These are phyloP conservation scores for Brachyrhaphis roseni DNA, from an alignment of 2,797 vertebrate species.

Conservation along the genomic window DNA sequence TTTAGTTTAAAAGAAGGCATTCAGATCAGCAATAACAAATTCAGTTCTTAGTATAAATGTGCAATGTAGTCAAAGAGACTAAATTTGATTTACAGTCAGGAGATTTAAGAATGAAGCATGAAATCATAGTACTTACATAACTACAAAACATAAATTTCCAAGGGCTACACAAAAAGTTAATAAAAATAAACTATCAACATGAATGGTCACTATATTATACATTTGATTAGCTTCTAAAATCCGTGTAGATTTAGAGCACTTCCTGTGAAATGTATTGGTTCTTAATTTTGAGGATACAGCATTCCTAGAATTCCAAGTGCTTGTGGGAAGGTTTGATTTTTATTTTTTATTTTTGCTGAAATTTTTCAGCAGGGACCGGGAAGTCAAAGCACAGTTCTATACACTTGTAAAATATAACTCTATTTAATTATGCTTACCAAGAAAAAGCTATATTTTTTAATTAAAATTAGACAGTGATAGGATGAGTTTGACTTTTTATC, in stretches of 20 bases:
- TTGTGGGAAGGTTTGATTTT: neutral
- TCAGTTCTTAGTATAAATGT: neutral
- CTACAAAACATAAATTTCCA: neutral
- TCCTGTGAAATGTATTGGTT: neutral
- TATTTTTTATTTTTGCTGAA: neutral
- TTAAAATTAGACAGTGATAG: neutral
- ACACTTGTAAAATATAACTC: neutral
- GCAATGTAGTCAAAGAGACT: neutral
- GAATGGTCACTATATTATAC: neutral
- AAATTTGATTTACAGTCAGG: neutral
- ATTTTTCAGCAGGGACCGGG: neutral
- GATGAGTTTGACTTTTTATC: neutral
- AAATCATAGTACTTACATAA: neutral
- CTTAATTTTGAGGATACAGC: neutral
- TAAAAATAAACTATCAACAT: neutral
- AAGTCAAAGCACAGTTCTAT: neutral
- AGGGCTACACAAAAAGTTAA: neutral
- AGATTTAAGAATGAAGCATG: neutral
- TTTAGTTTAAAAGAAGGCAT: neutral
- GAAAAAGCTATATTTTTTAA: neutral
- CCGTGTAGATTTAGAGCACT: neutral
- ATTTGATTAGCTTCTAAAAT: neutral
- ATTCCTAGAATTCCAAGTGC: neutral
- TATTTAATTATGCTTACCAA: neutral
- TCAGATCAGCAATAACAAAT: neutral